A percentile compares a stretch with the other conserved stretches of the same genome.
These are phyloP conservation scores for Eulacestoma nigropectus DNA, from an alignment of 2,113 vertebrate genomes.

Conservation along the genomic window DNA sequence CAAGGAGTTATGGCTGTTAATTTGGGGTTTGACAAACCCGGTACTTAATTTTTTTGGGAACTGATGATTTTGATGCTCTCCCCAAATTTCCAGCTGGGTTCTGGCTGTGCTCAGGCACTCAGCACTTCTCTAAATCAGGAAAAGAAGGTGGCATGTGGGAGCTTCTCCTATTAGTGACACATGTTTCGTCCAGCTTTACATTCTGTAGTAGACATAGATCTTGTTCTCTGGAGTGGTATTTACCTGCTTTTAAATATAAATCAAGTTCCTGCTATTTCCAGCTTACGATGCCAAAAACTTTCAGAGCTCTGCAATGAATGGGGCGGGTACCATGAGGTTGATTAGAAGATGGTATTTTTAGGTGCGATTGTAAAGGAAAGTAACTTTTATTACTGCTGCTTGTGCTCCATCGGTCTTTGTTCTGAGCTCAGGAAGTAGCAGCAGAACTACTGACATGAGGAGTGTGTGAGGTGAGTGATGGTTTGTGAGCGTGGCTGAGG, in stretches of 20 bases:
- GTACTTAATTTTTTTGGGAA: background rate
- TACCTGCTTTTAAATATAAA: background rate
- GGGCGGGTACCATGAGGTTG: background rate
- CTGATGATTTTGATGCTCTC: background rate
- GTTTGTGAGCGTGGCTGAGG: background rate
- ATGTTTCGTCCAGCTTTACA: background rate
- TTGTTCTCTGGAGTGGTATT: background rate
- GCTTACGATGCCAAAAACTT: background rate
- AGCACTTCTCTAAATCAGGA: background rate
- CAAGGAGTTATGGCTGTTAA: background rate
- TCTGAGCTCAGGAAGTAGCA: background rate
- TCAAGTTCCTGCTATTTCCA: background rate
- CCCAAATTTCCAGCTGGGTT: background rate
- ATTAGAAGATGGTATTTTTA: background rate
- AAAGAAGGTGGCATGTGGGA: background rate
- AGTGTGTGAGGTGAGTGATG: background rate
- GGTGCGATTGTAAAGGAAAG: background rate
- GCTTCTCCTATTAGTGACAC: background rate
- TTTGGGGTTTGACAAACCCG: background rate
- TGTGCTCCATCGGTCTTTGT: background rate
- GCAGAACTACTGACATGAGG: background rate
- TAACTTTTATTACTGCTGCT: background rate
- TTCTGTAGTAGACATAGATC: background rate
- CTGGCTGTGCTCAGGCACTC: background rate
- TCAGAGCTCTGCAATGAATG: background rate